phyloP scores from a whole-genome alignment of 1,140 invertebrate genomes.

The Thrips palmi region DNA sequence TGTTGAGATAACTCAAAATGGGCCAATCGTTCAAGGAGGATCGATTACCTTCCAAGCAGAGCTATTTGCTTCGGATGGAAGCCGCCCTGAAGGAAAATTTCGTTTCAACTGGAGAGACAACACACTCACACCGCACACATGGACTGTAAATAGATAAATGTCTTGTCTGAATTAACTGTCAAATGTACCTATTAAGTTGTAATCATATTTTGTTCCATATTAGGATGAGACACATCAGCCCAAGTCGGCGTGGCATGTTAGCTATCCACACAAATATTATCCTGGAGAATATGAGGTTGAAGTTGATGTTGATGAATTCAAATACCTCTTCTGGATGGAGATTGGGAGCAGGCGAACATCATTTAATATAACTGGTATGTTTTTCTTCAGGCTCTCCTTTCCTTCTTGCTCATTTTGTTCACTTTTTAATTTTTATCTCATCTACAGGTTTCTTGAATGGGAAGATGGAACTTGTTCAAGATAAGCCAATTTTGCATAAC shows the following conservation, averaged over 20 bases:
- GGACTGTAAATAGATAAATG: conserved; percentile 24
- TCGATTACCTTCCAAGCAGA: conserved; percentile 41
- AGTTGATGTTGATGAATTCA: conserved; percentile 29
- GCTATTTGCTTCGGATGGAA: conserved; percentile 24
- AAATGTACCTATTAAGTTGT: background rate
- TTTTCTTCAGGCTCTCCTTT: conserved; percentile 5
- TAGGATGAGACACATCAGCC: conserved; percentile 19
- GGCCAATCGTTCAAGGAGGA: conserved; percentile 41
- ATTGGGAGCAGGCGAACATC: conserved; percentile 18
- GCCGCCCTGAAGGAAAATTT: conserved; percentile 23
- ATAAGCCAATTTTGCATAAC: conserved; percentile 29
- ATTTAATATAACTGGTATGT: conserved; percentile 39
- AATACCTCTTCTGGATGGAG: conserved; percentile 6
- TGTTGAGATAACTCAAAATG: conserved; percentile 31
- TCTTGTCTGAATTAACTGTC: background rate
- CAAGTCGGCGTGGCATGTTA: conserved; percentile 34
- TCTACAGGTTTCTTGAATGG: conserved; percentile 41
- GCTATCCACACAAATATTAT: conserved; percentile 31
- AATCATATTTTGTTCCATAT: conserved; percentile 10
- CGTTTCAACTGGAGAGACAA: conserved; percentile 34
- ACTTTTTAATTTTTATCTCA: conserved; percentile 10
- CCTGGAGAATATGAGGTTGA: conserved; percentile 38
- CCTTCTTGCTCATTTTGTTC: conserved; percentile 6
- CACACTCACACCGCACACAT: conserved; percentile 27
- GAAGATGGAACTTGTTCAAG: conserved; percentile 36